Conservation (phyloP, 1,140 invertebrate species). For the Acyrthosiphon pisum region DNA sequence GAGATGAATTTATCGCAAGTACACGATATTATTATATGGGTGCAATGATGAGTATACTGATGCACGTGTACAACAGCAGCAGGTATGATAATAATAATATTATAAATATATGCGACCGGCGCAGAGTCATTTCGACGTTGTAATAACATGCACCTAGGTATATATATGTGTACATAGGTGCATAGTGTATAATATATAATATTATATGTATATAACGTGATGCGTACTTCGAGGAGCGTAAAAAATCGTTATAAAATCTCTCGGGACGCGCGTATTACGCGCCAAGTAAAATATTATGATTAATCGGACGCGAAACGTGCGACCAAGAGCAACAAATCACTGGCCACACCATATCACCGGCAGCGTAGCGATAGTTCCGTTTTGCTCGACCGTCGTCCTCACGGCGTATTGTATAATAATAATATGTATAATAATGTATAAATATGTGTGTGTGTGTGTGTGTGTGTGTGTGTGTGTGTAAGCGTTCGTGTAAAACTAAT, state of each 20-base stretch:
- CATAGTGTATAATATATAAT: too few relatives aligned
- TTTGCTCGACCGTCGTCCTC: background rate
- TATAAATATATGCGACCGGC: background rate
- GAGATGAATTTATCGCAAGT: background rate
- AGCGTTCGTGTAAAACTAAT: background rate
- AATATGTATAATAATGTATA: too few relatives aligned
- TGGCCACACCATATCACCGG: background rate
- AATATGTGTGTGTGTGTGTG: background rate
- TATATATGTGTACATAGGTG: background rate
- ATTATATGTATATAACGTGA: too few relatives aligned
- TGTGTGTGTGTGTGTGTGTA: too few relatives aligned
- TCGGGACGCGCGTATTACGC: background rate
- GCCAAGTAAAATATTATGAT: constrained; percentile 21
- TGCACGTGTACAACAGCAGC: background rate
- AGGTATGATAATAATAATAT: background rate
- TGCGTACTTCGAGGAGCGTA: background rate
- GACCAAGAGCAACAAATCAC: background rate
- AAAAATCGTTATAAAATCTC: background rate
- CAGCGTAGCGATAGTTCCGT: background rate
- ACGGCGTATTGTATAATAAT: background rate
- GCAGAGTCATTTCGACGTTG: background rate
- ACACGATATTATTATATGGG: background rate
- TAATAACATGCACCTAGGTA: background rate
- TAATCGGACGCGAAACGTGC: background rate
- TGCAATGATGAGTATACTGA: background rate